phyloP scores from a whole-genome alignment of 2,113 vertebrate species.

The Gambusia holbrooki region DNA sequence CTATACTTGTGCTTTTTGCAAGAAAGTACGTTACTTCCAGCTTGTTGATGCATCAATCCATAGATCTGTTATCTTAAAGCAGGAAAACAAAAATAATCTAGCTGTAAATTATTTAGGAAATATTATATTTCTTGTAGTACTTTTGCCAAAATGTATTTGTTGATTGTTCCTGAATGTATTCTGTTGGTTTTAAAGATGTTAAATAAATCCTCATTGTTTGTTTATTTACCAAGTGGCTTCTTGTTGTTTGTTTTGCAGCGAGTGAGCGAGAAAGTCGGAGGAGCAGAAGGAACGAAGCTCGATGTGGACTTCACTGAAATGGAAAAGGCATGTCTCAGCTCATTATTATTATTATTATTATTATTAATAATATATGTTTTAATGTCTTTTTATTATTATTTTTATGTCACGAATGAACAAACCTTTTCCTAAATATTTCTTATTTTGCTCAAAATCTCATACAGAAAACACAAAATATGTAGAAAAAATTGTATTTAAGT shows the following conservation, averaged over 20 bases:
- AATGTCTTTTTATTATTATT: too few species aligned
- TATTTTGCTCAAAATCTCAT: background rate
- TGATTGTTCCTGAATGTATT: background rate
- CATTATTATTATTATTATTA: background rate
- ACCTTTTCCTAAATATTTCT: background rate
- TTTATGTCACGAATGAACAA: too few species aligned
- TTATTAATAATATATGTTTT: too few species aligned
- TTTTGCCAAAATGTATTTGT: background rate
- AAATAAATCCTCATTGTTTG: background rate
- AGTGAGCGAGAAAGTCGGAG: constrained; percentile 97
- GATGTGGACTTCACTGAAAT: constrained; percentile 96
- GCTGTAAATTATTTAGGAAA: background rate
- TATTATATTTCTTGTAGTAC: background rate
- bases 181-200: background rate
- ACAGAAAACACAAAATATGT: too few species aligned
- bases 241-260: constrained; percentile 79
- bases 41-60: background rate
- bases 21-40: background rate
- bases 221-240: background rate
- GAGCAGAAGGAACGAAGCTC: constrained; percentile 95
- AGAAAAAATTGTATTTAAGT: background rate
- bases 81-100: background rate
- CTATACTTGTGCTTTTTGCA: constrained; percentile 6
- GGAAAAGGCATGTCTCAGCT: constrained; percentile 85
- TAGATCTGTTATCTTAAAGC: background rate